Base-by-base conservation (phyloP, 2,797 vertebrate genomes). In the Gastrophryne carolinensis region DNA sequence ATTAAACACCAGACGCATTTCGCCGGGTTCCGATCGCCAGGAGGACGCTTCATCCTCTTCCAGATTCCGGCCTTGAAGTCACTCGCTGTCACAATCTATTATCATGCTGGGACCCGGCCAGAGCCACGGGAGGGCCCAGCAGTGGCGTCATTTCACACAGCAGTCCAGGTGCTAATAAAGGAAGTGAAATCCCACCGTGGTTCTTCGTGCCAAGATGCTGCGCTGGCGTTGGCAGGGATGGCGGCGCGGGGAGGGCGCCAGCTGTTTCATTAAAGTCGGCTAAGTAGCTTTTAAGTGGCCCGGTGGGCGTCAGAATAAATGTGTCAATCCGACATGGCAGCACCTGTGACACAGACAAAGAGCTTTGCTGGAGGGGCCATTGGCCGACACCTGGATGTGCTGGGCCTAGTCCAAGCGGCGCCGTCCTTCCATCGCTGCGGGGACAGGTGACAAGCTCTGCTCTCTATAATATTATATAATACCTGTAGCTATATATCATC, bases 161-260 rank as follows among this genome's bases (percentile, higher is more conserved):
- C 73, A 63, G 66, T 8, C 49, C 60, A 76, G 74, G 74, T 76
- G 66, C 69, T 53, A 68, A 61, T 32, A 69, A 69, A 61, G 41
- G 39, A 15, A 17, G 27, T 11, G 41, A 32, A 49, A 19, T 35
- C 47, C 17, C 9, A 11, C 30, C 26, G 10, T 52, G n/a, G 30
- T 52, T 44, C 65, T 27, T 32, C 17, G 61, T 74, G 72, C 54
- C 57, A 67, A 75, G 30, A 24, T 61, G 34, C 35, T 21, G 27
- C 35, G 79, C 78, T 72, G 0, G 58, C 64, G 13, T 62, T 54
- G 66, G 81, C 81, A 29, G 78, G n/a, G n/a, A n/a, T 76, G 21
- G 58, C 10, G 79, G 9, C 19, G 12, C 6, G 4, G 5, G 9
- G 23, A 27, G 27, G 10, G 81, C 62, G 77, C 83, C 79, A 32